Evolutionary conservation across 2,797 vertebrate species (phyloP).

Genomic region (Selene dorsalis): DNA sequence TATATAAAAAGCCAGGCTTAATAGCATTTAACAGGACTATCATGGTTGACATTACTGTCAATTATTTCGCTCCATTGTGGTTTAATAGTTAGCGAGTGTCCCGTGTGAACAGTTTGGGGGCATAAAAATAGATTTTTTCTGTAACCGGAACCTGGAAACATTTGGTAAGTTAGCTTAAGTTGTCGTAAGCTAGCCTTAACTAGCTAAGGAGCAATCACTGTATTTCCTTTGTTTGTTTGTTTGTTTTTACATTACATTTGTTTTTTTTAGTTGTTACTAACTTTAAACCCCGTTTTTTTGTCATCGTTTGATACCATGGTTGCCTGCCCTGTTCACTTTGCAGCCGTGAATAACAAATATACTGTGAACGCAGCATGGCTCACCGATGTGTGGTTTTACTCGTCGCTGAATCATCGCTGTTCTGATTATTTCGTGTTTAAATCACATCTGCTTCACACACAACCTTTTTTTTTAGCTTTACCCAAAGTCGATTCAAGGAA

Average conservation of each 20-base stretch:
- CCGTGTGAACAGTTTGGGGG: too few relatives aligned
- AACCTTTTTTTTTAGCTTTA: accelerated
- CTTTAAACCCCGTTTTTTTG: too few relatives aligned
- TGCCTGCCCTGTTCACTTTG: neutral
- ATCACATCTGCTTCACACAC: accelerated
- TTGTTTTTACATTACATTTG: too few relatives aligned
- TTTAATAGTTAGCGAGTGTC: too few relatives aligned
- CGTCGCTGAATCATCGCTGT: neutral
- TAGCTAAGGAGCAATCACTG: too few relatives aligned
- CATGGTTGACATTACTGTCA: neutral
- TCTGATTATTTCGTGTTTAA: neutral
- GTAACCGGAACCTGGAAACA: neutral
- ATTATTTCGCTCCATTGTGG: too few relatives aligned
- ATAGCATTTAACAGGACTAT: neutral
- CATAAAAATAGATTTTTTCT: too few relatives aligned
- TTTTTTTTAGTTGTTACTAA: too few relatives aligned
- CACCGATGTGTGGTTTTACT: slow-evolving; percentile 20
- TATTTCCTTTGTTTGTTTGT: too few relatives aligned
- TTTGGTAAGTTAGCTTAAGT: neutral
- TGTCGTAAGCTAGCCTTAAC: neutral
- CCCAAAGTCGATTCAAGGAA: accelerated
- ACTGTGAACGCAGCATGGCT: slow-evolving; percentile 6
- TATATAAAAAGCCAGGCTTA: too few relatives aligned
- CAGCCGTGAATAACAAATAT: accelerated
- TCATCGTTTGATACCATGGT: too few relatives aligned